Evolutionary conservation across 1,140 invertebrate species (phyloP).

Genomic region (Scaptomyza hsui): DNA sequence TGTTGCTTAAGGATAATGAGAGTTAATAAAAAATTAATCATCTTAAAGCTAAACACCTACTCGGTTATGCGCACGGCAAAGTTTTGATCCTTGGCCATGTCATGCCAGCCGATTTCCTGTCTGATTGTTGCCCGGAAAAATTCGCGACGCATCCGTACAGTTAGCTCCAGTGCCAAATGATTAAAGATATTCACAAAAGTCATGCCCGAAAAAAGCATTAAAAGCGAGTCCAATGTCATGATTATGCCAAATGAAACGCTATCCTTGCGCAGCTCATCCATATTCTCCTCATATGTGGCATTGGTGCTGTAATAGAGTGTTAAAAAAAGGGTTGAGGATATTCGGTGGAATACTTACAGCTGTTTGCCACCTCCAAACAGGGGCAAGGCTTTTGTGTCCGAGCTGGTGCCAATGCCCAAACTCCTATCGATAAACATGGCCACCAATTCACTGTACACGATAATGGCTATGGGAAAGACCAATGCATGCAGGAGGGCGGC

Average conservation of each 20-base stretch:
- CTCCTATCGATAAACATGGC: slow-evolving; percentile 86
- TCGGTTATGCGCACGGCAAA: slow-evolving; percentile 94
- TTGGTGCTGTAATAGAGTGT: slow-evolving; percentile 79
- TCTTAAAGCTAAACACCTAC: slow-evolving; percentile 85
- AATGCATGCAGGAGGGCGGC: slow-evolving; percentile 86
- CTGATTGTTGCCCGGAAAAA: slow-evolving; percentile 91
- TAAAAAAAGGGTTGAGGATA: no score
- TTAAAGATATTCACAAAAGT: slow-evolving; percentile 89
- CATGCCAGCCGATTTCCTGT: slow-evolving; percentile 96
- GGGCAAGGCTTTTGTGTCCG: slow-evolving; percentile 79
- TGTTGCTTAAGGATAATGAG: slow-evolving; percentile 87
- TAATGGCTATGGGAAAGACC: slow-evolving; percentile 87
- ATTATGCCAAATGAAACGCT: slow-evolving; percentile 88
- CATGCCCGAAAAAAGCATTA: slow-evolving; percentile 87
- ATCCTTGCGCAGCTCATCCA: slow-evolving; percentile 87
- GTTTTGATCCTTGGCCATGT: slow-evolving; percentile 91
- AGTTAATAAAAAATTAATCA: neutral
- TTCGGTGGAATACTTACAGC: slow-evolving; percentile 85
- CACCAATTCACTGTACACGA: slow-evolving; percentile 89
- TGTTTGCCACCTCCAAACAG: slow-evolving; percentile 84
- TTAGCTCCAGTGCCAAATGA: slow-evolving; percentile 86
- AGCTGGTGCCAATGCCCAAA: slow-evolving; percentile 75
- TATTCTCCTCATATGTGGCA: slow-evolving; percentile 85
- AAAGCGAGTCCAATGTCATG: slow-evolving; percentile 85
- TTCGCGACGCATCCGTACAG: slow-evolving; percentile 88